Percentiles rank a stretch among this genome's conserved stretches.
These are phyloP conservation scores for Peromyscus eremicus DNA, from an alignment of 2,797 vertebrate genomes.

Conservation along the genomic window DNA sequence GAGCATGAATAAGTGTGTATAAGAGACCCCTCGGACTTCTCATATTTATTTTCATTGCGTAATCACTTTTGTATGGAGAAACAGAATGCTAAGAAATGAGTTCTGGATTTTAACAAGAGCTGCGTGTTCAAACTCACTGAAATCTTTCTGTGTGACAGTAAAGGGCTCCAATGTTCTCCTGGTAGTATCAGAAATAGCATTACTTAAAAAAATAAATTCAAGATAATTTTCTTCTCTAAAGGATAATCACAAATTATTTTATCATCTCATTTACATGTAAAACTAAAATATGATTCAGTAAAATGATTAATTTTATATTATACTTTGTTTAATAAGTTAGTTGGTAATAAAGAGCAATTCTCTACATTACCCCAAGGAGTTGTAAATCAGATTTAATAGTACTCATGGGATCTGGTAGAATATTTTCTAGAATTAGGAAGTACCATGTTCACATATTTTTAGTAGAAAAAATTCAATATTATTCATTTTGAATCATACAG, in stretches of 20 bases:
- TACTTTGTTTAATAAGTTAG: background rate
- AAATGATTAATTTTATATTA: background rate
- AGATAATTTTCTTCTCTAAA: background rate
- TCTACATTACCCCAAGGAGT: background rate
- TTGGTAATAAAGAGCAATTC: background rate
- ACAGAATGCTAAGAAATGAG: conserved; percentile 74
- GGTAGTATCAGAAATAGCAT: conserved; percentile 65
- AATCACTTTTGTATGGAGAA: conserved; percentile 68
- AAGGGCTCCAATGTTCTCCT: conserved; percentile 41
- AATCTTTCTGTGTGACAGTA: conserved; percentile 58
- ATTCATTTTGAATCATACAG: background rate
- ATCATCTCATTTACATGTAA: background rate
- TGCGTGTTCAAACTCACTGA: conserved; percentile 18
- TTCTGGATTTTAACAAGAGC: conserved; percentile 79
- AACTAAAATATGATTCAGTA: conserved; percentile 9
- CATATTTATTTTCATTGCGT: conserved; percentile 73
- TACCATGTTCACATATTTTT: background rate
- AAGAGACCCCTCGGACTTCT: conserved; percentile 75
- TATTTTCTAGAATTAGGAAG: background rate
- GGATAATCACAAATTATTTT: background rate
- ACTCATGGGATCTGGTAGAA: background rate
- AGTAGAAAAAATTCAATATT: background rate
- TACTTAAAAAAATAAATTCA: conserved; percentile 54
- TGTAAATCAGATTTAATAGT: background rate
- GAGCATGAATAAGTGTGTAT: conserved; percentile 70